A percentile compares a stretch with the other conserved stretches of the same genome.
Conservation (phyloP, 2,888 invertebrate genomes). For the Microplitis manilae region DNA sequence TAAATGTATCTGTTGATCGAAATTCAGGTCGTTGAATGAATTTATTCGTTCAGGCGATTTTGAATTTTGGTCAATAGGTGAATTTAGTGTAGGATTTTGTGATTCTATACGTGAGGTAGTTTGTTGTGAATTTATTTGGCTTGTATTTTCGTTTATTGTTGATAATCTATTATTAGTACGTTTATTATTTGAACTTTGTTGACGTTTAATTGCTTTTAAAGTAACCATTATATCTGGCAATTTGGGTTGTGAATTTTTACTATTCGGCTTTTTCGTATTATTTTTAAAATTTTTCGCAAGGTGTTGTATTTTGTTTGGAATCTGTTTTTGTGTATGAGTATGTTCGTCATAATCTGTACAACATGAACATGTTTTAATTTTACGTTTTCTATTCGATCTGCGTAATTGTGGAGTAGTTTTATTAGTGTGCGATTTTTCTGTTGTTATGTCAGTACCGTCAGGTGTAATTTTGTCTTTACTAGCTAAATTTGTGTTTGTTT, state of each 20-base stretch:
- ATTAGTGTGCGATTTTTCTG: not conserved
- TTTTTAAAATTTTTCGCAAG: not conserved
- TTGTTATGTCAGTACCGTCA: not conserved
- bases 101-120: not conserved
- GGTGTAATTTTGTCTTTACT: not conserved
- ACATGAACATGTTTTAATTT: not conserved
- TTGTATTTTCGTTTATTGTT: not conserved
- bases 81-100: not conserved
- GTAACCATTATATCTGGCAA: not conserved
- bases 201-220: not conserved
- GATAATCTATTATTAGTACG: not conserved
- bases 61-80: not conserved
- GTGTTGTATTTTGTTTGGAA: not conserved
- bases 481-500: not conserved
- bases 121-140: not conserved
- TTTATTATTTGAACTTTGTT: not conserved
- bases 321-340: not conserved
- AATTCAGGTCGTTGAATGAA: not conserved
- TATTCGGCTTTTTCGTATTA: not conserved
- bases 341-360: not conserved
- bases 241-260: not conserved
- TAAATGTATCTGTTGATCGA: not conserved
- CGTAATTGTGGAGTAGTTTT: not conserved
- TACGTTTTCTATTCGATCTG: not conserved
- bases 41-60: not conserved